Evolutionary conservation across 1,140 invertebrate genomes (phyloP), one percentile per base, ranked within the genome.

Genomic region (Neodiprion virginianus): DNA sequence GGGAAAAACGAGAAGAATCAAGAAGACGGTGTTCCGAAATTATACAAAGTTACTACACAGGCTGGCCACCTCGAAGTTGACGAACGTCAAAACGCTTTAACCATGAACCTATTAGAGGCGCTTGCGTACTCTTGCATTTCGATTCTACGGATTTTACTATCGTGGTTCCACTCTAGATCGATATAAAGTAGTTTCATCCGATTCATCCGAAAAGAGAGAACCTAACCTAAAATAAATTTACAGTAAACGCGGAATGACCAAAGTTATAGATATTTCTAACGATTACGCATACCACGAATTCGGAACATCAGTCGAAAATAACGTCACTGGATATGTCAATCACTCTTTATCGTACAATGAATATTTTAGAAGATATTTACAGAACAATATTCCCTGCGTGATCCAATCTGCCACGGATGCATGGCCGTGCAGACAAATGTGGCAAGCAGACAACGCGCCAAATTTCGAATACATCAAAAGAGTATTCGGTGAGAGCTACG

Each of bases 371-470:
- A 81, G 89, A 86, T 80, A 88, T 84, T 89, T 95, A 84, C 74
- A 90, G 67, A 79, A 80, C 75, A 95, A 95, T 84, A 82, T 87
- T 75, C 93, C 94, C 1, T 93, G 93, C 73, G 82, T 95, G 28
- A 90, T 95, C 72, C 89, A 89, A 40, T 75, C 79, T 76, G 89
- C 93, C n/a, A 90, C 91, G 10, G 83, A 84, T 23, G 78, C 89
- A 23, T 95, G 94, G 93, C 82, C 91, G 75, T 91, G 92, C 77
- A 86, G 84, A 11, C 85, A 87, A 65, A 83, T 90, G 21, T 94
- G 93, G 93, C n/a, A 84, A 90, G 78, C 79, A 53, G 80, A 90
- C 71, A 84, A 85, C 49, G 81, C 80, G 81, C 92, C 93, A 70
- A 92, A 95, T 89, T 92, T 92, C 81, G 86, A 92, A 78, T 91